Evolutionary conservation across 2,888 invertebrate genomes (phyloP), one percentile per base, ranked within the genome.

Genomic region (Tetropium fuscum): DNA sequence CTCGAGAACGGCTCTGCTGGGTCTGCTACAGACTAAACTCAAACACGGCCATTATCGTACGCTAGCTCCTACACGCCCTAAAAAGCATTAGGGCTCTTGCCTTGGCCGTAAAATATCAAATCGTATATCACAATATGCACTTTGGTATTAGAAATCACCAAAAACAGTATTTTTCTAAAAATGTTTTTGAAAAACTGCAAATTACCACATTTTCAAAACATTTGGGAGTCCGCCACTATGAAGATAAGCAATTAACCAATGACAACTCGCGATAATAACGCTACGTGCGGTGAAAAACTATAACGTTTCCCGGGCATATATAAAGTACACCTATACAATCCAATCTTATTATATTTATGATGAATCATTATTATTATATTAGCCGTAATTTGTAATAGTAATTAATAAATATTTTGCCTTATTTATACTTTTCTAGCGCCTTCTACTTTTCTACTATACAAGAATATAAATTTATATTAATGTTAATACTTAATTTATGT

Each of bases 131-230:
- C 45, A 47, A 54, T 20, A 43, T 19, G 36, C 48, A 54, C 20
- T 38, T 25, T 8, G 11, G 18, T 41, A 8, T 25, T 56, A 40
- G 19, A 54, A 20, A 53, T 19, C 19, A 41, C 13, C 44, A 27
- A 45, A 25, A 10, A 48, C 30, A 59, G 36, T 11, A 34, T 56
- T 58, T 56, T 57, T 44, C 49, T 20, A 18, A 18, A 56, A 53
- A 61, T 53, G 45, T 54, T 61, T 62, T 64, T 58, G 30, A 20
- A 63, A 69, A 70, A 63, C 59, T 47, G 64, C 63, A 71, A 74
- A 75, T 77, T 74, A 74, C 61, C 63, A 68, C 76, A 73, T 71
- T 74, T 79, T 78, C 77, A 79, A 79, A 78, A 78, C 75, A 77
- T 63, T 70, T 66, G 67, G 63, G 56, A 76, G 68, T 78, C 77